These are phyloP conservation scores for Bubalus kerabau DNA, from an alignment of 2,113 vertebrate genomes.

Conservation along the genomic window DNA sequence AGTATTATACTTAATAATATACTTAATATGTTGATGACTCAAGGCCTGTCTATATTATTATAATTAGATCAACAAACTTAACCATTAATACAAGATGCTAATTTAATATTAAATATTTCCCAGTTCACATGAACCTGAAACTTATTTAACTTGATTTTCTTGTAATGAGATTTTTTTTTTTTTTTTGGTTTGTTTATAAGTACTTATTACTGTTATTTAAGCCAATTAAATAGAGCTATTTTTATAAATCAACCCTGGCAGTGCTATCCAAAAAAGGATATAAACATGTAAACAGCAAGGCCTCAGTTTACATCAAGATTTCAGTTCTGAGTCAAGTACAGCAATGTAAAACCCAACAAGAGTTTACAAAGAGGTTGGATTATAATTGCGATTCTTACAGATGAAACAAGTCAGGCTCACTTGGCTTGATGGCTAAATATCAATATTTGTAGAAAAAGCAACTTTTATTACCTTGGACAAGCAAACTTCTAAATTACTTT, in stretches of 20 bases:
- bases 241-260: background rate
- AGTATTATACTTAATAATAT: background rate
- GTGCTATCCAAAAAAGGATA: background rate
- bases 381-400: background rate
- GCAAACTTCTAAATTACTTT: background rate
- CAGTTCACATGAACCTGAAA: background rate
- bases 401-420: background rate
- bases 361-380: background rate
- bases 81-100: background rate
- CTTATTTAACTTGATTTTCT: background rate
- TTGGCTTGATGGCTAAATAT: background rate
- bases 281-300: background rate
- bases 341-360: background rate
- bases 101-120: background rate
- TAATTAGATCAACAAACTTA: background rate
- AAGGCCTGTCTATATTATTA: background rate
- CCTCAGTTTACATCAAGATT: background rate
- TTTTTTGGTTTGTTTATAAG: background rate
- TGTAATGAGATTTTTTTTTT: background rate
- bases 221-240: background rate
- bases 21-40: background rate
- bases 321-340: background rate
- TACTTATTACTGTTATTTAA: background rate
- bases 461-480: background rate
- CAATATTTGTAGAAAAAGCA: background rate